phyloP scores from a whole-genome alignment of 2,797 vertebrate genomes.

The Gambelia wislizenii region DNA sequence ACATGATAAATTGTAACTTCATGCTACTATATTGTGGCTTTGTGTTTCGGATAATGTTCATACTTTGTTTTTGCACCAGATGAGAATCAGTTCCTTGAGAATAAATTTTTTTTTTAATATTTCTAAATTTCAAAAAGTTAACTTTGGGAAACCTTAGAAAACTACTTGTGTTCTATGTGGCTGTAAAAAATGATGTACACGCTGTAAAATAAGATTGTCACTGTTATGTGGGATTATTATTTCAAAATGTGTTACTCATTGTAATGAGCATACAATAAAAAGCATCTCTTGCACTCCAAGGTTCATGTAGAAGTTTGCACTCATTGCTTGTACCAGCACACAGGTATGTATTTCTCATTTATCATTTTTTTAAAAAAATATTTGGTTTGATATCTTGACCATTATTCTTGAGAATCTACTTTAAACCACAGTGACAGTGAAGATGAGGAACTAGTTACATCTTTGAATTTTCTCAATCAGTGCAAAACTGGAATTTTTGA shows the following conservation, averaged over 20 bases:
- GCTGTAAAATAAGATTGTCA: slow-evolving; percentile 87
- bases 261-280: slow-evolving; percentile 87
- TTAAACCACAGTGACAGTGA: neutral
- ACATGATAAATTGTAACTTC: slow-evolving; percentile 80
- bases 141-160: slow-evolving; percentile 81
- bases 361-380: neutral
- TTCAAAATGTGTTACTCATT: slow-evolving; percentile 86
- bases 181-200: slow-evolving; percentile 88
- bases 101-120: slow-evolving; percentile 83
- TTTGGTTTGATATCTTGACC: neutral
- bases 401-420: neutral
- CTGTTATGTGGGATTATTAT: slow-evolving; percentile 86
- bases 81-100: slow-evolving; percentile 84
- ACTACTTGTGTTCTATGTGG: slow-evolving; percentile 83
- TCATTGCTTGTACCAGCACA: neutral
- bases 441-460: neutral
- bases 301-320: slow-evolving; percentile 60
- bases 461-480: neutral
- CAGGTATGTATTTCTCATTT: neutral
- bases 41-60: slow-evolving; percentile 82
- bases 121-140: slow-evolving; percentile 82
- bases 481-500: neutral
- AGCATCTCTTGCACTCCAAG: slow-evolving; percentile 83
- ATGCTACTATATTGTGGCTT: slow-evolving; percentile 82
- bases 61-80: slow-evolving; percentile 84